Conservation (phyloP, 2,113 vertebrate species). For the Andinoacara biseriatus region DNA sequence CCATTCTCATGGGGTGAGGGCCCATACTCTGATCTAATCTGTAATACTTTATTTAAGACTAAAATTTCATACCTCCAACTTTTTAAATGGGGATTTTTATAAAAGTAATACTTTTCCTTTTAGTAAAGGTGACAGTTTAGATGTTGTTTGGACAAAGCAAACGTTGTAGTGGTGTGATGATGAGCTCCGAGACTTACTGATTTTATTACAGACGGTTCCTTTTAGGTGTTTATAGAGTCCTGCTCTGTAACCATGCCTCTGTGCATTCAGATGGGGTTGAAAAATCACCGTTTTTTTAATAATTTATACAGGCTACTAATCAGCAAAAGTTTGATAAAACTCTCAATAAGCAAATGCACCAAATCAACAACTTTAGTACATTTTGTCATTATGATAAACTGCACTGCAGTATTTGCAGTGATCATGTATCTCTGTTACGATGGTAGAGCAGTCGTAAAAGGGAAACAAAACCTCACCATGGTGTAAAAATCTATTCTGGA, state of each 20-base stretch:
- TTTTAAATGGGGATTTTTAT: neutral
- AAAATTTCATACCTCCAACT: neutral
- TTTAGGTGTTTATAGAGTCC: neutral
- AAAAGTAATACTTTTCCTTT: neutral
- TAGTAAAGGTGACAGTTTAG: neutral
- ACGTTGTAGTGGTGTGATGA: neutral
- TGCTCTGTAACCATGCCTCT: neutral
- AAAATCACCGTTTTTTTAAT: neutral
- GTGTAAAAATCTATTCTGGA: constrained; percentile 24
- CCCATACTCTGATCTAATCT: neutral
- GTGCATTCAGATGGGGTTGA: neutral
- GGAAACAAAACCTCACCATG: neutral
- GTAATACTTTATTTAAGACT: neutral
- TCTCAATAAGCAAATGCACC: neutral
- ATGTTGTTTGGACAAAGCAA: neutral
- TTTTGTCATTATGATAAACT: neutral
- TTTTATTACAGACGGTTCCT: neutral
- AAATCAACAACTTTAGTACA: neutral
- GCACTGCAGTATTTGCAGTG: neutral
- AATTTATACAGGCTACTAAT: neutral
- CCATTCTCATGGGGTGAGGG: neutral
- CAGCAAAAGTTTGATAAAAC: neutral
- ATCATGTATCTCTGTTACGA: neutral
- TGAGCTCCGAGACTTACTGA: neutral
- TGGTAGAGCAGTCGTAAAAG: neutral